Conservation (phyloP, 2,797 vertebrate species). For the Rhinichthys osculus region DNA sequence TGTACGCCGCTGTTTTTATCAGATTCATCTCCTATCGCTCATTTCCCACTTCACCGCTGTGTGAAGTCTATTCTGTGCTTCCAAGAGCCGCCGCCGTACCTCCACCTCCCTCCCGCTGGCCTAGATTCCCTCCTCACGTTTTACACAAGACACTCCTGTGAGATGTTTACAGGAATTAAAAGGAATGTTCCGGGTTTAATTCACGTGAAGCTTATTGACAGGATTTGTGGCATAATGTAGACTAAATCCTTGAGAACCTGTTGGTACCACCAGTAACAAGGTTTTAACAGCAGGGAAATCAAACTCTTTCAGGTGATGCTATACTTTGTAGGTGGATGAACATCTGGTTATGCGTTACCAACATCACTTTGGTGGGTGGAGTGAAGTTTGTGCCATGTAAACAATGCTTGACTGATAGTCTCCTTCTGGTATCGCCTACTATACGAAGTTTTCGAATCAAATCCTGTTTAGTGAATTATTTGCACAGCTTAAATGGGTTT, state of each 20-base stretch:
- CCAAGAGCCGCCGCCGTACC: constrained; percentile 52
- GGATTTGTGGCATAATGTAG: not conserved
- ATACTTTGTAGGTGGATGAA: not conserved
- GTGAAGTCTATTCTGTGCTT: constrained; percentile 55
- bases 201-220: constrained; percentile 54
- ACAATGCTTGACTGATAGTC: not conserved
- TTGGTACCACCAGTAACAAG: not conserved
- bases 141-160: constrained; percentile 68
- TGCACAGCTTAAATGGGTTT: not conserved
- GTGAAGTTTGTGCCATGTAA: not conserved
- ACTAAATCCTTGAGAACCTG: not conserved
- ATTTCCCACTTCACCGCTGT: constrained; percentile 70
- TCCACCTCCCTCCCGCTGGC: constrained; percentile 25
- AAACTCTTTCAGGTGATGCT: not conserved
- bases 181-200: constrained; percentile 69
- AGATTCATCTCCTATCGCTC: constrained; percentile 69
- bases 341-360: not conserved
- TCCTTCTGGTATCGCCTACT: not conserved
- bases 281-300: not conserved
- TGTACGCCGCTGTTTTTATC: constrained; percentile 66
- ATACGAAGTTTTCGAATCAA: not conserved
- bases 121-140: constrained; percentile 50
- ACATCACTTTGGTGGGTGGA: not conserved
- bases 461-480: not conserved
- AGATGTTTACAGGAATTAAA: constrained; percentile 67